These are phyloP conservation scores for Leucophenga montana DNA, from an alignment of 2,888 invertebrate species.

Conservation along the genomic window DNA sequence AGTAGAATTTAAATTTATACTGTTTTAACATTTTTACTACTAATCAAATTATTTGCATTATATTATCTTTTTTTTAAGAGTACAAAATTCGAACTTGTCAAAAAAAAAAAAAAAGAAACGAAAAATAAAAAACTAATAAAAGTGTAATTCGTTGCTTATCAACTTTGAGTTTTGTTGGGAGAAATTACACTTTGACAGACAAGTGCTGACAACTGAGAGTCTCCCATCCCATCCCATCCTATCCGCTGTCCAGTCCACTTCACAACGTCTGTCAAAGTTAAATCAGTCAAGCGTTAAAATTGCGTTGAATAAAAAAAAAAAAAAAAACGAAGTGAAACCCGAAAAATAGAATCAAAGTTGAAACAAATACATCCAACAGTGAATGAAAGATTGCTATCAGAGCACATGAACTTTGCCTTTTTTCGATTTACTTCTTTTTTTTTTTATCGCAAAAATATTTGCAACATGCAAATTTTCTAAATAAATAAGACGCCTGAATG, in stretches of 20 bases:
- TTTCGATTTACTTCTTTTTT: slow-evolving; percentile 29
- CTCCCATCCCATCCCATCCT: too few relatives aligned
- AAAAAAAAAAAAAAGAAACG: background rate
- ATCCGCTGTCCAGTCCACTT: background rate
- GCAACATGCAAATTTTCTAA: slow-evolving; percentile 57
- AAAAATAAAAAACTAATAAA: slow-evolving; percentile 16
- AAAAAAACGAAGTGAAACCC: slow-evolving; percentile 37
- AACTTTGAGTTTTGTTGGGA: slow-evolving; percentile 1
- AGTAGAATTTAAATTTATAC: too few relatives aligned
- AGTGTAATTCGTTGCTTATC: slow-evolving; percentile 13
- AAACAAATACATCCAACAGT: slow-evolving; percentile 54
- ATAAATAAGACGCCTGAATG: slow-evolving; percentile 38
- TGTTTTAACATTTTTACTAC: background rate
- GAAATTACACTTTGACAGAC: slow-evolving; percentile 1
- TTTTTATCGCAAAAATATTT: slow-evolving; percentile 42
- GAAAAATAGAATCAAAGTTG: slow-evolving; percentile 49
- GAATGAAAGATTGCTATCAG: slow-evolving; percentile 10
- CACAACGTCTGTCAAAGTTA: slow-evolving; percentile 58
- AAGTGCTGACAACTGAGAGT: slow-evolving; percentile 11
- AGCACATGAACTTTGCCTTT: background rate
- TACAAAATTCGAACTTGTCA: background rate
- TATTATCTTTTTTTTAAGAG: background rate
- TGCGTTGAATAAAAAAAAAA: slow-evolving; percentile 43
- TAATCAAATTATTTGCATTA: slow-evolving; percentile 21
- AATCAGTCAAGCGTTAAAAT: slow-evolving; percentile 70